Conservation (phyloP, 1,140 invertebrate species). For the Agraylea sexmaculata region DNA sequence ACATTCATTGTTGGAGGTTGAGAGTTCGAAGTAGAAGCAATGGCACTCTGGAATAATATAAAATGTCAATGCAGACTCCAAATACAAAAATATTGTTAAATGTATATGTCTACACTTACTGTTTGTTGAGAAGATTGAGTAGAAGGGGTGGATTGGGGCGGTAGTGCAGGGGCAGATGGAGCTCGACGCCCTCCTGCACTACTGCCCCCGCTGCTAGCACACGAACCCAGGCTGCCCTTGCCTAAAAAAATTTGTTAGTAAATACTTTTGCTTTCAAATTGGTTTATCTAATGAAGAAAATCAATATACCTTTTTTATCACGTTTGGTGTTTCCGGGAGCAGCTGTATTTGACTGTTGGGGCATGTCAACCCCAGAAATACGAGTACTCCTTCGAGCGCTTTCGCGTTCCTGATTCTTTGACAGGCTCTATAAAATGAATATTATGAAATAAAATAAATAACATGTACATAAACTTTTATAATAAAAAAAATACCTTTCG, state of each 20-base stretch:
- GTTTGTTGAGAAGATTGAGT: not conserved
- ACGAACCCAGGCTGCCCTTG: conserved; percentile 43
- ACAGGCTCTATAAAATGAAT: too few species aligned
- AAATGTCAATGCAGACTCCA: not conserved
- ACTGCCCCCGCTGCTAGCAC: conserved; percentile 38
- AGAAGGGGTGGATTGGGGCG: conserved; percentile 34
- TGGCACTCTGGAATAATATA: conserved; percentile 28
- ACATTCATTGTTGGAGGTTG: conserved; percentile 32
- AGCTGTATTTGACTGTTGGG: conserved; percentile 19
- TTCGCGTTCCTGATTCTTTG: too few species aligned
- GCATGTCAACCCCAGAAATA: conserved; percentile 19
- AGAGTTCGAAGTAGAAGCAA: conserved; percentile 38
- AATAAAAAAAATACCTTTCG: too few species aligned
- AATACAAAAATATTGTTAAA: conserved; percentile 2
- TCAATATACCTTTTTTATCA: conserved; percentile 21
- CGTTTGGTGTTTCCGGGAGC: conserved; percentile 17
- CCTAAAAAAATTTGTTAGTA: too few species aligned
- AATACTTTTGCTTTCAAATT: too few species aligned
- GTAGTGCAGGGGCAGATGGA: conserved; percentile 22
- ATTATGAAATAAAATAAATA: too few species aligned
- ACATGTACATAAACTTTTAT: too few species aligned
- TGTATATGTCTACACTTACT: conserved; percentile 7
- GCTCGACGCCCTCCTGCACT: conserved; percentile 29
- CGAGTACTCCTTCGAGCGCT: conserved; percentile 14
- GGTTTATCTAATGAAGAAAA: too few species aligned